These are phyloP conservation scores for Lagria hirta DNA, from an alignment of 2,888 invertebrate species.

Conservation along the genomic window DNA sequence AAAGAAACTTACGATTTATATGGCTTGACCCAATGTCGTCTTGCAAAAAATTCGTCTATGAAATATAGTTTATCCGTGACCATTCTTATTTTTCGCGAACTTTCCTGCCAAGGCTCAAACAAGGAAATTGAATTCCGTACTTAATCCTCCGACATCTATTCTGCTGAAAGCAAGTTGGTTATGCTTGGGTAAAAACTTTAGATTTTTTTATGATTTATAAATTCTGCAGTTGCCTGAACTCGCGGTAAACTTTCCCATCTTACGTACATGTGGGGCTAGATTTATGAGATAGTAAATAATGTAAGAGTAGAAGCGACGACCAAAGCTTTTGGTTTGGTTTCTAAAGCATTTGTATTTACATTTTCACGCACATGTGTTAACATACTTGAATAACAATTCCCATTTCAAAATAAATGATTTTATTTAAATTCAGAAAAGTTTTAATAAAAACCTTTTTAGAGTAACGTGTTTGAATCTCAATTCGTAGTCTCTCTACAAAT, in stretches of 20 bases:
- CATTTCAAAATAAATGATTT: constrained; percentile 25
- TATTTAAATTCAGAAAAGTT: constrained; percentile 25
- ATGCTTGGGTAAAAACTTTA: constrained; percentile 33
- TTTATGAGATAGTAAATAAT: constrained; percentile 49
- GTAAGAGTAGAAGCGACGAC: constrained; percentile 38
- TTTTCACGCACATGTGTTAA: constrained; percentile 24
- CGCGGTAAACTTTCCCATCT: constrained; percentile 44
- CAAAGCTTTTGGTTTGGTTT: constrained; percentile 28
- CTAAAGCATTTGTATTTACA: constrained; percentile 14
- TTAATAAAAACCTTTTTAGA: constrained; percentile 19
- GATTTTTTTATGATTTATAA: constrained; percentile 46
- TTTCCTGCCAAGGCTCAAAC: too few species aligned
- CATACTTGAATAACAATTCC: constrained; percentile 33
- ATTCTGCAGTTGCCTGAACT: constrained; percentile 42
- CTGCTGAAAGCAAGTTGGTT: constrained; percentile 30
- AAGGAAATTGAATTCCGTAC: constrained; percentile 37
- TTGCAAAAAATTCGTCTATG: too few species aligned
- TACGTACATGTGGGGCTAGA: constrained; percentile 46
- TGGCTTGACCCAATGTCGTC: too few species aligned
- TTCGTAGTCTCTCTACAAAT: constrained; percentile 4
- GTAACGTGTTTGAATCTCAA: constrained; percentile 11
- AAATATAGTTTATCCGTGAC: too few species aligned
- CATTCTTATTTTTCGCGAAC: too few species aligned
- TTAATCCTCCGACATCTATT: constrained; percentile 34
- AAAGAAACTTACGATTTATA: too few species aligned